phyloP scores from a whole-genome alignment of 2,888 invertebrate species.

The Lamellibrachia columna region DNA sequence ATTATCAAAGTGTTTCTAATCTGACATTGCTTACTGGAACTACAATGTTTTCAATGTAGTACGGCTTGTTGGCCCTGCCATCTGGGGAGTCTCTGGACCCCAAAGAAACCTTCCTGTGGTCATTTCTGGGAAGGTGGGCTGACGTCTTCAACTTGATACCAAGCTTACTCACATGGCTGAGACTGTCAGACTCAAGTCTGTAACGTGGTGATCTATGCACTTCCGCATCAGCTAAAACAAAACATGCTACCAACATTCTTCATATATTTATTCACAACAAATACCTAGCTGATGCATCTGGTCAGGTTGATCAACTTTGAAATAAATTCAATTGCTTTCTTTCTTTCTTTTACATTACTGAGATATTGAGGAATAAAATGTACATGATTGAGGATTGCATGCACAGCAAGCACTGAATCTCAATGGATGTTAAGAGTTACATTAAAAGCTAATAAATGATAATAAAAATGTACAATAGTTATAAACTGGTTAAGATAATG shows the following conservation, averaged over 20 bases:
- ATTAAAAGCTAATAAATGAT: no score
- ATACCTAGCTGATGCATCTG: not conserved
- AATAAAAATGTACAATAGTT: no score
- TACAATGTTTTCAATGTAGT: not conserved
- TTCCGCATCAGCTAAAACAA: not conserved
- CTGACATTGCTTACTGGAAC: not conserved
- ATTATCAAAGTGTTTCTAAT: not conserved
- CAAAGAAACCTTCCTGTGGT: not conserved
- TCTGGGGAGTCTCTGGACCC: not conserved
- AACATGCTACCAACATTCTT: not conserved
- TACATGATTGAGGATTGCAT: no score
- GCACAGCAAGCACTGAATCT: no score
- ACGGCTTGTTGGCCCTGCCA: not conserved
- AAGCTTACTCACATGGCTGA: constrained; percentile 4
- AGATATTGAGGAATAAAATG: no score
- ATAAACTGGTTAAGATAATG: no score
- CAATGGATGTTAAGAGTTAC: no score
- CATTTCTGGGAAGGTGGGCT: not conserved
- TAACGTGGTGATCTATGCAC: not conserved
- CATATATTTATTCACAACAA: not conserved
- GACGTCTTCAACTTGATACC: not conserved
- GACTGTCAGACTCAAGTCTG: not conserved
- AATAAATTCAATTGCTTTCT: not conserved
- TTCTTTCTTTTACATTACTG: not conserved
- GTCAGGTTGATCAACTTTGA: not conserved